These are phyloP conservation scores for Cebus imitator DNA, from an alignment of 2,113 vertebrate genomes.

Conservation along the genomic window DNA sequence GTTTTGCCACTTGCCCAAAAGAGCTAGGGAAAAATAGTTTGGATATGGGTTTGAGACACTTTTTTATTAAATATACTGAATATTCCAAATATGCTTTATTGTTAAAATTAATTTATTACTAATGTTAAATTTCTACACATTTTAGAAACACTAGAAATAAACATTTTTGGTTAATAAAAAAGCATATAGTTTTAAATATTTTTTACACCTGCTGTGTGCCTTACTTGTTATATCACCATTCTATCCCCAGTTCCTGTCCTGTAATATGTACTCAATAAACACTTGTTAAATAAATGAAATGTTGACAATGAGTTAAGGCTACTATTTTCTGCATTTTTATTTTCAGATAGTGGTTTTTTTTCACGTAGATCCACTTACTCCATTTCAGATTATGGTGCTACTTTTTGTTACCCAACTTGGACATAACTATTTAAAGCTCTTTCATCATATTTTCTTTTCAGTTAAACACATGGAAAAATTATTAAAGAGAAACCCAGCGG, in stretches of 20 bases:
- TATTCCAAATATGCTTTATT: background rate
- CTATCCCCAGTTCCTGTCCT: background rate
- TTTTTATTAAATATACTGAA: background rate
- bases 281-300: background rate
- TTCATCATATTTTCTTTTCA: background rate
- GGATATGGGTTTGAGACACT: background rate
- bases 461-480: background rate
- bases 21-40: background rate
- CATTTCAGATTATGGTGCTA: background rate
- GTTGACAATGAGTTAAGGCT: background rate
- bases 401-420: background rate
- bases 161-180: background rate
- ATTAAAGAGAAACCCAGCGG: background rate
- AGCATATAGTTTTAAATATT: background rate
- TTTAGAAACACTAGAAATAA: background rate
- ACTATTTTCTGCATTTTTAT: background rate
- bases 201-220: background rate
- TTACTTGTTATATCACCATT: background rate
- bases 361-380: background rate
- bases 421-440: background rate
- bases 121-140: background rate
- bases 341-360: background rate
- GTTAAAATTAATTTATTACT: constrained; percentile 17
- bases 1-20: background rate
- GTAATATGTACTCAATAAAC: background rate